Evolutionary conservation across 2,797 vertebrate genomes (phyloP).

Genomic region (Tauraco hartlaubi): DNA sequence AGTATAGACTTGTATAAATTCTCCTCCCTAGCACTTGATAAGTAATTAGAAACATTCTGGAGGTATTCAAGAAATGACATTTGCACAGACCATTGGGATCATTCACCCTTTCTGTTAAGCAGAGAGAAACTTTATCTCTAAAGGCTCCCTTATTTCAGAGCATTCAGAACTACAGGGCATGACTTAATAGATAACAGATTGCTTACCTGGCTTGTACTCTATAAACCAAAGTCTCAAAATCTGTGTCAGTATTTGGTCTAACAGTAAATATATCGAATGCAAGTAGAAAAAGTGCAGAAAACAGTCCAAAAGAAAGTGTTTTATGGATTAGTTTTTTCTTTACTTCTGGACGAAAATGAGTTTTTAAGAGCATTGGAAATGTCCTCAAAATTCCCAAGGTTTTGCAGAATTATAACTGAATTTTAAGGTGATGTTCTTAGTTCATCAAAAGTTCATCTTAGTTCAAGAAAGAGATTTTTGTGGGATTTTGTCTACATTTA

Average conservation of each 20-base stretch:
- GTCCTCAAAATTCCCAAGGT: not conserved
- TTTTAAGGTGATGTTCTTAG: not conserved
- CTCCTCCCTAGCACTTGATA: not conserved
- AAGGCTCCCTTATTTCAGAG: not conserved
- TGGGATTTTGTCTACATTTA: fast-evolving
- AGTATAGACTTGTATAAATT: not conserved
- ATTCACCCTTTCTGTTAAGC: not conserved
- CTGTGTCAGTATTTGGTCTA: not conserved
- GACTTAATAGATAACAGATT: not conserved
- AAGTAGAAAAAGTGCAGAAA: not conserved
- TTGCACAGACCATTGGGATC: not conserved
- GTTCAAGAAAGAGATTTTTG: not conserved
- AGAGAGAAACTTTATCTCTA: not conserved
- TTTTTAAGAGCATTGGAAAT: not conserved
- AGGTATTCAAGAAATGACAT: not conserved
- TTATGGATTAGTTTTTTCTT: not conserved
- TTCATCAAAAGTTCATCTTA: not conserved
- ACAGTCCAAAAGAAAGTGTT: not conserved
- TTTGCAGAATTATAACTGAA: not conserved
- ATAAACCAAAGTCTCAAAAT: not conserved
- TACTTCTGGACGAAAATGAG: not conserved
- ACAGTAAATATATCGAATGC: not conserved
- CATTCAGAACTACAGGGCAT: not conserved
- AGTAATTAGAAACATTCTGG: not conserved
- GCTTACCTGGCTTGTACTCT: not conserved